Base-by-base conservation (phyloP, 2,888 invertebrate species). In the Quadriops clusia region DNA sequence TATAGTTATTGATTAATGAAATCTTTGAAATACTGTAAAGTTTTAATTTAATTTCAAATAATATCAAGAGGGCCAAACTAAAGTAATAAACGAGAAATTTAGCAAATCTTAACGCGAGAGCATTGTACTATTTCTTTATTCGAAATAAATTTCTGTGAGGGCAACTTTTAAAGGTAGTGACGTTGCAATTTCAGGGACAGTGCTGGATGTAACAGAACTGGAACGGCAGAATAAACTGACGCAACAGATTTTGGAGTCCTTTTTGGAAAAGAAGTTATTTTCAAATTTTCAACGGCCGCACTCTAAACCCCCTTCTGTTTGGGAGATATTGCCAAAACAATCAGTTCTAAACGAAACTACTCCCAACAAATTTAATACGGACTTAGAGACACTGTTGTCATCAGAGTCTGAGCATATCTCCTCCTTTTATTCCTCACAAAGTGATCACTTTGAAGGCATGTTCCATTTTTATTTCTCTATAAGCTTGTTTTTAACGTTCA, bases 181-280 rank as follows among this genome's bases (percentile, higher is more conserved):
- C n/a, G n/a, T n/a, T n/a, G n/a, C n/a, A n/a, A n/a, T n/a, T n/a
- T n/a, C n/a, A n/a, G n/a, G n/a, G n/a, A n/a, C n/a, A n/a, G n/a
- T n/a, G n/a, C n/a, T 61, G 43, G 56, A 58, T 23, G 17, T 36
- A 23, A 46, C 67, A 43, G 79, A 80, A 58, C 58, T 80, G 57
- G 75, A 74, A 47, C 64, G 79, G 39, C 79, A 81, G 67, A 80
- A 80, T 65, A 70, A 72, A 58, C 80, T 80, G 56, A 81, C 80
- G 17, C 72, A 77, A 60, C 77, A 79, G 64, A 79, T 81, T 43
- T 67, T 81, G 42, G 76, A 79, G 51, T 77, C 77, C 36, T 81
- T 70, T 51, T 63, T 81, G 39, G 78, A 80, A 56, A 72, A 77
- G 51, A 71, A 74, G 23, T 54, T 80, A 23, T 79, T 78, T 31